Base-by-base conservation (phyloP, 1,140 invertebrate genomes). In the Cotesia glomerata region DNA sequence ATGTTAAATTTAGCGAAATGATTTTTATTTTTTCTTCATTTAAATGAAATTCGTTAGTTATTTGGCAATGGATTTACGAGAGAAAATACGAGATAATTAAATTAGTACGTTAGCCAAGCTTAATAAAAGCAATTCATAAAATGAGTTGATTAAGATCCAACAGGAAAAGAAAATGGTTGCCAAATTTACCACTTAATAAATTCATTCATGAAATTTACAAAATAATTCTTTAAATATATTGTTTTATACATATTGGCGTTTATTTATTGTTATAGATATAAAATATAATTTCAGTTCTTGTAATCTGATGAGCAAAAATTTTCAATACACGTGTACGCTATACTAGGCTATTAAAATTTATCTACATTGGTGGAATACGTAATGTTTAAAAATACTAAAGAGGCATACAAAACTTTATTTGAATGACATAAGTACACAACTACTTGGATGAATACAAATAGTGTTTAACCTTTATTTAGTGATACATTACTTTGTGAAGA, bases 111-210 rank as follows among this genome's bases (percentile, higher is more conserved):
- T 72, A 71, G 76, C 76, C 74, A 77, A 79, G 11, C 5, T 39
- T 39, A 39, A 39, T 39, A 39, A 5, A 39, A 51, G 5, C 8
- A 14, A 35, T 65, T 49, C 14, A 58, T 58, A 58, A 18, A 5
- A 58, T 18, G 18, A 7, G 56, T 18, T 58, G 14, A 18, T 18
- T 58, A 56, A 68, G 13, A 39, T 54, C 26, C 14, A 58, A 49
- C 14, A 45, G 54, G 32, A 59, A 71, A 13, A 71, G 56, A 63
- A 56, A 74, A 58, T 73, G 72, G 59, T 77, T 80, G 80, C 80
- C 80, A 81, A 81, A 79, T 49, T 79, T 67, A 74, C 74, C 76
- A 79, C 77, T 75, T 72, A 59, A 67, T 39, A 79, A 73, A 80
- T 74, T 81, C 80, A 81, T 81, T 81, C 79, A 80, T 80, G 76